Conservation (phyloP, 2,113 vertebrate genomes). For the Chrysochloris asiatica region DNA sequence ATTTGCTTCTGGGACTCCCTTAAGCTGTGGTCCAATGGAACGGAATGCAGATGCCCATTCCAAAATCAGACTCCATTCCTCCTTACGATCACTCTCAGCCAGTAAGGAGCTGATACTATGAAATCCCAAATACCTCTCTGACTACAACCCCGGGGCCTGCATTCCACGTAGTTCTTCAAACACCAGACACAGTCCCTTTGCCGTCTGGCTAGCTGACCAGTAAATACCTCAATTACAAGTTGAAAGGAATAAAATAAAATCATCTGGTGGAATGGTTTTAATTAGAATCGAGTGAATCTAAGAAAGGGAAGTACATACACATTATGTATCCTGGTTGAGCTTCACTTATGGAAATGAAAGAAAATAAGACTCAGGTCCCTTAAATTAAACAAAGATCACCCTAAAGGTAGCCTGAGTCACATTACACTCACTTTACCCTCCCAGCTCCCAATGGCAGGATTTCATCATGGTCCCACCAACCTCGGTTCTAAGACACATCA, state of each 20-base stretch:
- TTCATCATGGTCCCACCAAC: background rate
- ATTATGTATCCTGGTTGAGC: constrained; percentile 58
- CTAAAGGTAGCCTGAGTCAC: background rate
- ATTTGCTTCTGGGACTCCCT: no score
- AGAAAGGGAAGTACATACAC: constrained; percentile 56
- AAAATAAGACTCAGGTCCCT: constrained; percentile 56
- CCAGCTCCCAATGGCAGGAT: background rate
- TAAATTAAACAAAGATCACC: constrained; percentile 55
- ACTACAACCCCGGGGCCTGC: background rate
- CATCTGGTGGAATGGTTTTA: constrained; percentile 78
- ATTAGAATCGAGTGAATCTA: constrained; percentile 79
- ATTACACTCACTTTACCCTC: background rate
- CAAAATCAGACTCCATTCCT: background rate
- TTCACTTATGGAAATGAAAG: constrained; percentile 52
- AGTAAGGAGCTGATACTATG: background rate
- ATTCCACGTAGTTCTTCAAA: constrained; percentile 25
- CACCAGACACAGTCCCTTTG: constrained; percentile 43
- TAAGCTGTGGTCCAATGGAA: background rate
- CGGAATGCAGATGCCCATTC: background rate
- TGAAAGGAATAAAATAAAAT: constrained; percentile 82
- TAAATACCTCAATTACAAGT: constrained; percentile 76
- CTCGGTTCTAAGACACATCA: background rate
- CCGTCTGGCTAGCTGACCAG: constrained; percentile 60
- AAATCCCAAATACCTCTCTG: background rate
- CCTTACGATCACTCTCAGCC: background rate